Conservation (phyloP, 2,888 invertebrate genomes). For the Caenorhabditis parvicauda region DNA sequence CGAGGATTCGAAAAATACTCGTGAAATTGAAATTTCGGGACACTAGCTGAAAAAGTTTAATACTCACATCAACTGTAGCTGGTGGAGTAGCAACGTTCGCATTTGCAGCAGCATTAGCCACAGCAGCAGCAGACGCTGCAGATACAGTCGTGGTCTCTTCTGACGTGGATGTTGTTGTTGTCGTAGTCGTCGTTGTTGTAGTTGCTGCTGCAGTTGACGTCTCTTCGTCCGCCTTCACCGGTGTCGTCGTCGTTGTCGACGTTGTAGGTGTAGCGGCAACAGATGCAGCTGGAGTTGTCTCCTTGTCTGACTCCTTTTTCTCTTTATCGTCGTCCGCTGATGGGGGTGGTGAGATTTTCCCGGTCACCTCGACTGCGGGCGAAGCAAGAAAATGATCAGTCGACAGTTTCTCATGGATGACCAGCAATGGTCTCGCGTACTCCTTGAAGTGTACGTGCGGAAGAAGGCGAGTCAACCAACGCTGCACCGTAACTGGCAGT, state of each 20-base stretch:
- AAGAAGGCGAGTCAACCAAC: neutral
- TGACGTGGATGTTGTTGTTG: neutral
- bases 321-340: neutral
- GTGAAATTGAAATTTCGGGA: too few relatives aligned
- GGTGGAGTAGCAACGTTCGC: neutral
- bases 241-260: neutral
- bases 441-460: conserved; percentile 8
- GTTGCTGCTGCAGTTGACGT: neutral
- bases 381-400: conserved; percentile 14
- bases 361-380: conserved; percentile 19
- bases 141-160: neutral
- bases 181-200: neutral
- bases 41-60: too few relatives aligned
- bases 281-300: neutral
- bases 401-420: conserved; percentile 4
- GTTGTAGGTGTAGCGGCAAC: neutral
- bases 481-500: neutral
- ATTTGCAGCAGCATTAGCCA: neutral
- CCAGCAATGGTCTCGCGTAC: conserved; percentile 3
- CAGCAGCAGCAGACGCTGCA: conserved; percentile 4
- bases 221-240: conserved; percentile 2
- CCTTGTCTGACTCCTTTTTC: conserved; percentile 3
- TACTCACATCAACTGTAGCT: too few relatives aligned
- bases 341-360: neutral
- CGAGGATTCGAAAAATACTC: too few relatives aligned